Percentiles rank a stretch among this genome's conserved stretches.
Evolutionary conservation across 2,113 vertebrate genomes (phyloP).

Genomic region (Choloepus hoffmanni): DNA sequence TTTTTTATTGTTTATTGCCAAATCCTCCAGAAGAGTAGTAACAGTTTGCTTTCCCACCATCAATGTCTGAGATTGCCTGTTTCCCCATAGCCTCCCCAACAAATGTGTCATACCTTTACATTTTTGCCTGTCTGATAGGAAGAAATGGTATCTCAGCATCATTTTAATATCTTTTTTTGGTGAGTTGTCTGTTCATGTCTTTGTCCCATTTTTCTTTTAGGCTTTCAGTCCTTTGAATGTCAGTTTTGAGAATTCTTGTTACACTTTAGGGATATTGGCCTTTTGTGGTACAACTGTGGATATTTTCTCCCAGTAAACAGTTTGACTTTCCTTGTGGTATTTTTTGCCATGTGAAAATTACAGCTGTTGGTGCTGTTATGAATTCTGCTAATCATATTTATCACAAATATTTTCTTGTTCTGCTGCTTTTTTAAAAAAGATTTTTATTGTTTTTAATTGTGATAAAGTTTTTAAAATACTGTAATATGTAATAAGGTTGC

Average conservation of each 20-base stretch:
- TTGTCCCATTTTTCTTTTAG: background rate
- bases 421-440: no score
- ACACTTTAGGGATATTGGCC: background rate
- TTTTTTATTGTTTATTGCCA: no score
- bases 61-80: background rate
- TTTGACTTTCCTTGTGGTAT: background rate
- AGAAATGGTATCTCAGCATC: background rate
- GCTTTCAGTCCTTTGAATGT: background rate
- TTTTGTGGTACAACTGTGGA: background rate
- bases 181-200: background rate
- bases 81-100: background rate
- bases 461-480: no score
- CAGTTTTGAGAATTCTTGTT: no score
- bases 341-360: background rate
- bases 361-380: no score
- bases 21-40: no score
- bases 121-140: background rate
- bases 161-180: background rate
- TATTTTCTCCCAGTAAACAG: background rate
- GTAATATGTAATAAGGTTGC: no score
- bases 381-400: no score
- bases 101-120: background rate
- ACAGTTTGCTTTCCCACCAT: background rate
- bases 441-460: no score
- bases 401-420: no score